A percentile compares a stretch with the other conserved stretches of the same genome.
Evolutionary conservation across 2,888 invertebrate genomes (phyloP).

Genomic region (Cyclophora albipunctata): DNA sequence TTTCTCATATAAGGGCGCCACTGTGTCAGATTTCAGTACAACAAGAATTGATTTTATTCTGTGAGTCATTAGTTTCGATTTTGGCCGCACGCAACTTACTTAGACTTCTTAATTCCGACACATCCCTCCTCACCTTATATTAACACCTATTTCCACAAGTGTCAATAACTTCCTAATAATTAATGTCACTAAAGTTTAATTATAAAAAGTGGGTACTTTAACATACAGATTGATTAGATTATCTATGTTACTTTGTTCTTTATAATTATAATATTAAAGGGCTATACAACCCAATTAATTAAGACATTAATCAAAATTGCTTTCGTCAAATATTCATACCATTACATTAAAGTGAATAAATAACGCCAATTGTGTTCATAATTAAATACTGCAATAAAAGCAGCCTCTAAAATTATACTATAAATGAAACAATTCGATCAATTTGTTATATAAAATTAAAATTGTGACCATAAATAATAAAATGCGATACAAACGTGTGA

Average conservation of each 20-base stretch:
- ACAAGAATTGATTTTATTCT: no score
- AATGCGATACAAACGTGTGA: conserved; percentile 29
- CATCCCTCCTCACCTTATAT: conserved; percentile 32
- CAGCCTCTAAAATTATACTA: no score
- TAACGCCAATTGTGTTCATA: not conserved
- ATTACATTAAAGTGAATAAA: not conserved
- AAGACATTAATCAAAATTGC: no score
- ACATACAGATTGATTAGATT: conserved; percentile 16
- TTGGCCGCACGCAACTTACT: no score
- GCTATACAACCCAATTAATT: no score
- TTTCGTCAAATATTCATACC: no score
- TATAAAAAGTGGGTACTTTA: conserved; percentile 11
- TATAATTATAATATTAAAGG: conserved; percentile 5
- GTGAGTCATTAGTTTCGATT: no score
- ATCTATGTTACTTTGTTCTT: conserved; percentile 16
- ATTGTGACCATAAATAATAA: conserved; percentile 53
- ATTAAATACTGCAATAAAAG: not conserved
- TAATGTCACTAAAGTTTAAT: conserved; percentile 15
- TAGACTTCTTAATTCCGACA: no score
- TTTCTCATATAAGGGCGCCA: no score
- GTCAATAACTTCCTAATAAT: conserved; percentile 13
- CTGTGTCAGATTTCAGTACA: no score
- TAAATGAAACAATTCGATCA: not conserved
- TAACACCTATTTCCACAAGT: conserved; percentile 41
- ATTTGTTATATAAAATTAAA: conserved; percentile 17